These are phyloP conservation scores for Amblyopsis hoosieri DNA, from an alignment of 2,797 vertebrate species.

Conservation along the genomic window DNA sequence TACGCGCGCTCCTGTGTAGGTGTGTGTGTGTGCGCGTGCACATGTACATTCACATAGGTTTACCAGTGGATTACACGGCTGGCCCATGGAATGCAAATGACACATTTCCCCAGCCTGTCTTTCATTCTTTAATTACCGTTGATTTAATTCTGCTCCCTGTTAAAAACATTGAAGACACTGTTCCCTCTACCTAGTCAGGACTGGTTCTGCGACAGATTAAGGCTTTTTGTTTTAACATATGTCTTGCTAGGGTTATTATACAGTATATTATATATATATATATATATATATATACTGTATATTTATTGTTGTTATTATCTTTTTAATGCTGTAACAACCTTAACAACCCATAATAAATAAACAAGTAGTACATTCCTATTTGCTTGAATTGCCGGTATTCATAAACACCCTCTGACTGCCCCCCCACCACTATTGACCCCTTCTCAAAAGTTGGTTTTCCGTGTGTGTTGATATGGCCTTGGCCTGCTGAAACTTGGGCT, in stretches of 20 bases:
- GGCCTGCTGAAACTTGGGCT: slow-evolving; percentile 34
- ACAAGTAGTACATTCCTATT: slow-evolving; percentile 8
- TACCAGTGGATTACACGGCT: slow-evolving; percentile 29
- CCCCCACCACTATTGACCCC: slow-evolving; percentile 11
- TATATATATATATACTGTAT: too few relatives aligned
- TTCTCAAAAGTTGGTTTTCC: slow-evolving; percentile 69
- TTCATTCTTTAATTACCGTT: slow-evolving; percentile 34
- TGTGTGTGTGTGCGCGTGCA: slow-evolving; percentile 6
- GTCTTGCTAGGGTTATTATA: not conserved
- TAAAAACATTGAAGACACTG: slow-evolving; percentile 28
- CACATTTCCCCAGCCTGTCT: slow-evolving; percentile 37
- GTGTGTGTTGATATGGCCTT: slow-evolving; percentile 68
- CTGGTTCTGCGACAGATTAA: slow-evolving; percentile 28
- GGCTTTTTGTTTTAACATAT: slow-evolving; percentile 48
- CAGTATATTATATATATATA: too few relatives aligned
- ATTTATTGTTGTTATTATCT: slow-evolving; percentile 13
- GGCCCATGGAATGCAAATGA: slow-evolving; percentile 57
- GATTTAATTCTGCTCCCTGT: slow-evolving; percentile 45
- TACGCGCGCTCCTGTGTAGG: slow-evolving; percentile 21
- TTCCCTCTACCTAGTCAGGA: slow-evolving; percentile 38
- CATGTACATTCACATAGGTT: slow-evolving; percentile 9
- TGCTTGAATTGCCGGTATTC: slow-evolving; percentile 57
- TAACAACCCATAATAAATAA: slow-evolving; percentile 21
- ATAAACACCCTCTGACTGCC: slow-evolving; percentile 52
- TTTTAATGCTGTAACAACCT: slow-evolving; percentile 26